Evolutionary conservation across 2,113 vertebrate genomes (phyloP).

Genomic region (Daphoenositta chrysoptera): DNA sequence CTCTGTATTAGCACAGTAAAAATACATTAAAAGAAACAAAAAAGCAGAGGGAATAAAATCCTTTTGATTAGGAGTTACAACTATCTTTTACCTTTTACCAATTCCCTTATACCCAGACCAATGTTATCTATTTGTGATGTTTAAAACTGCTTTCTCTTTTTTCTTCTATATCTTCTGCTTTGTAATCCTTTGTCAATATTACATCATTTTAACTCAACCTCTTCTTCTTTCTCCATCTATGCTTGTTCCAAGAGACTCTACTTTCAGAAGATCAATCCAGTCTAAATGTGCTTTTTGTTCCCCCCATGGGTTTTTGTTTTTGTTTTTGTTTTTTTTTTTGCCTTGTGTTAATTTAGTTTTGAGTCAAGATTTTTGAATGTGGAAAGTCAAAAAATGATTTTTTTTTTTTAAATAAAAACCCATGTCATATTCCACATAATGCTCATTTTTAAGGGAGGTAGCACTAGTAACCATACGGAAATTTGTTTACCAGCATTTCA

Average conservation of each 20-base stretch:
- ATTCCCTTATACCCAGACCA: background rate
- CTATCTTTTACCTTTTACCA: background rate
- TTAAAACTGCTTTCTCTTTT: background rate
- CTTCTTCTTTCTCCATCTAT: background rate
- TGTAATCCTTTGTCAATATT: background rate
- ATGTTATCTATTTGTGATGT: background rate
- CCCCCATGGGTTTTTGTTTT: fast-evolving
- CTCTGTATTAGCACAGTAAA: background rate
- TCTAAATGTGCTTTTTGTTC: background rate
- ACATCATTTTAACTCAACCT: background rate
- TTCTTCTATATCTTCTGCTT: background rate
- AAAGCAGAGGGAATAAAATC: background rate
- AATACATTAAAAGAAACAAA: background rate
- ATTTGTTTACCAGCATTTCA: background rate
- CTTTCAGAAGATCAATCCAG: background rate
- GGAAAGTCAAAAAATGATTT: background rate
- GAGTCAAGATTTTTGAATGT: background rate
- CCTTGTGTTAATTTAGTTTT: background rate
- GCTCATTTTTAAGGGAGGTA: background rate
- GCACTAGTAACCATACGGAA: background rate
- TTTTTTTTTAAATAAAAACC: background rate
- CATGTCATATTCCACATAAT: background rate
- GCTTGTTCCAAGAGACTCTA: background rate
- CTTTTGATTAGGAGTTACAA: background rate
- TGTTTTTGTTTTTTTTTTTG: background rate